phyloP scores from a whole-genome alignment of 1,140 invertebrate genomes.

The Bombus cullumanus region DNA sequence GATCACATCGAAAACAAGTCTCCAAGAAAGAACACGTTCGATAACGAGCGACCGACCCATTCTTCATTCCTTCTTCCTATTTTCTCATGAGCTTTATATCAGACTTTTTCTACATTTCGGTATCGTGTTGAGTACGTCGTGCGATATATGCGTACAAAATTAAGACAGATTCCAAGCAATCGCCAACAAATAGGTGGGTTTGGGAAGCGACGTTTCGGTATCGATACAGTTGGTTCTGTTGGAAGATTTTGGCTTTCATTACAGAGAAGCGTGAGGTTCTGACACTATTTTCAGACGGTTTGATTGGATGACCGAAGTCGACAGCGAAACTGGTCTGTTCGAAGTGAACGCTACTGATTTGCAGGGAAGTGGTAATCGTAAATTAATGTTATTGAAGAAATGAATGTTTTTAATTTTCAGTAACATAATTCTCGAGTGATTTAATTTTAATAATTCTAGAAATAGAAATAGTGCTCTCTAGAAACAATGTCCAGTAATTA shows the following conservation, averaged over 20 bases:
- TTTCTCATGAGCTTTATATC: neutral
- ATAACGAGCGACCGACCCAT: constrained; percentile 48
- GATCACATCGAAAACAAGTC: constrained; percentile 51
- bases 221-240: neutral
- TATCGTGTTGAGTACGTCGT: constrained; percentile 22
- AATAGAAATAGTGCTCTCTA: too few species aligned
- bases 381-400: neutral
- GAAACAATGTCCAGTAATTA: too few species aligned
- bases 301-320: neutral
- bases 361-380: neutral
- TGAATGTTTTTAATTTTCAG: too few species aligned
- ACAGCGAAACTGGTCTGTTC: too few species aligned
- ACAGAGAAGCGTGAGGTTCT: neutral
- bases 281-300: neutral
- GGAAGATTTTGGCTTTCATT: neutral
- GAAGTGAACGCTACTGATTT: neutral
- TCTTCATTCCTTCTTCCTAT: neutral
- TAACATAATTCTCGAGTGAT: neutral
- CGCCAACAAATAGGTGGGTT: neutral
- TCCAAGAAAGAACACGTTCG: constrained; percentile 39
- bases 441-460: neutral
- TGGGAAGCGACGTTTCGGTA: neutral
- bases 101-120: constrained; percentile 1
- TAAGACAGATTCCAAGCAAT: constrained; percentile 18
- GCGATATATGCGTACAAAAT: constrained; percentile 8